Evolutionary conservation across 2,797 vertebrate genomes (phyloP).

Genomic region (Coregonus suidteri): DNA sequence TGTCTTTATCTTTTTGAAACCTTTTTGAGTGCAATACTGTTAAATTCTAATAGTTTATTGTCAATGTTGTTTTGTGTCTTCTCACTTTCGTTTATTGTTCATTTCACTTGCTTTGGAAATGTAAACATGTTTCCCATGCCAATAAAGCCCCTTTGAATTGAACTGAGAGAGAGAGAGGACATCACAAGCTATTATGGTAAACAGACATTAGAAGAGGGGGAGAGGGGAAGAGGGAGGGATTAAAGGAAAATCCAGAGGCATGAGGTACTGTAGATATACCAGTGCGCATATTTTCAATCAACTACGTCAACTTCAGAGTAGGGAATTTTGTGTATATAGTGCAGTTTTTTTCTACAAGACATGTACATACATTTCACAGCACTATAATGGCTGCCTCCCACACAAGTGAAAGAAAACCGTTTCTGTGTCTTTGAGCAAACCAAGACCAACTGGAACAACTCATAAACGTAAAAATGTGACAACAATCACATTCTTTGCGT

Average conservation of each 20-base stretch:
- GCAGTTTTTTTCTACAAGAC: neutral
- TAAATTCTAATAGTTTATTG: too few relatives aligned
- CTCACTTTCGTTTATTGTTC: too few relatives aligned
- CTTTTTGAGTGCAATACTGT: too few relatives aligned
- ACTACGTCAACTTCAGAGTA: neutral
- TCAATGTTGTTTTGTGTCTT: too few relatives aligned
- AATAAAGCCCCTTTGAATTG: too few relatives aligned
- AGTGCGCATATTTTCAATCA: neutral
- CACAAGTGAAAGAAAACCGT: conserved; percentile 26
- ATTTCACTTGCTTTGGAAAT: too few relatives aligned
- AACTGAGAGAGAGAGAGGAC: neutral
- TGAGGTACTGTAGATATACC: neutral
- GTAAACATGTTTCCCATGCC: too few relatives aligned
- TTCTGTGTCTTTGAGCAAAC: conserved; percentile 28
- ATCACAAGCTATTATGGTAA: neutral
- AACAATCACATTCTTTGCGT: conserved; percentile 40
- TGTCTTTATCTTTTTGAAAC: too few relatives aligned
- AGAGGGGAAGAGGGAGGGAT: conserved; percentile 1
- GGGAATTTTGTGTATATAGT: conserved; percentile 6
- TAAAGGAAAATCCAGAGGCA: conserved; percentile 1
- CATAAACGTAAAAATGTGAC: conserved; percentile 23
- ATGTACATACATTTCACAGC: neutral
- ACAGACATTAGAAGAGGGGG: neutral
- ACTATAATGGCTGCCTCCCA: neutral
- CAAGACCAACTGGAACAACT: conserved; percentile 26